phyloP scores from a whole-genome alignment of 2,888 invertebrate genomes.

The Xestia sexstrigata region DNA sequence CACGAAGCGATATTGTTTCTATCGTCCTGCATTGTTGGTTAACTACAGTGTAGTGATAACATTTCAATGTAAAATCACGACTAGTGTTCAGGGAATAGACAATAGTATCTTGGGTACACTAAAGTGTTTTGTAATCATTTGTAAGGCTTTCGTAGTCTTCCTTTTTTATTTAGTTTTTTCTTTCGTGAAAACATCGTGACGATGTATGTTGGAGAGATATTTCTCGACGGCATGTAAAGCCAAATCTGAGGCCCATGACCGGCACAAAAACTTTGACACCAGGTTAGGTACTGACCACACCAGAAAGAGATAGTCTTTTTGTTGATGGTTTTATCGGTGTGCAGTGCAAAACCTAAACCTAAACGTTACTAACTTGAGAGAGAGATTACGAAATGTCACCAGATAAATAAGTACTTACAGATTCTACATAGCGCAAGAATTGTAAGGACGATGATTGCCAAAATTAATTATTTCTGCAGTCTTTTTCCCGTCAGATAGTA shows the following conservation, averaged over 20 bases:
- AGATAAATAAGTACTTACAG: neutral
- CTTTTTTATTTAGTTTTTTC: no score
- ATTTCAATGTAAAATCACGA: neutral
- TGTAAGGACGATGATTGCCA: neutral
- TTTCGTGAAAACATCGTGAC: no score
- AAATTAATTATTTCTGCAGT: neutral
- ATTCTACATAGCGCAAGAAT: neutral
- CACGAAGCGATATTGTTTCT: slow-evolving; percentile 19
- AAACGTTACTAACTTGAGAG: neutral
- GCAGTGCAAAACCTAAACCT: neutral
- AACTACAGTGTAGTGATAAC: slow-evolving; percentile 3
- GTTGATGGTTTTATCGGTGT: neutral
- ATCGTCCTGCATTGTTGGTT: slow-evolving; percentile 17
- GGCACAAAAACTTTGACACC: no score
- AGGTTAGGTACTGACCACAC: no score
- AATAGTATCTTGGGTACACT: neutral
- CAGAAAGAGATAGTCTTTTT: neutral
- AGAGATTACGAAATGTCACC: neutral
- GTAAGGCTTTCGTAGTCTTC: neutral
- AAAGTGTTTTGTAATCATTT: neutral
- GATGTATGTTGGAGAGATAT: no score
- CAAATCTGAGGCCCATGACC: no score
- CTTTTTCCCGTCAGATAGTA: neutral
- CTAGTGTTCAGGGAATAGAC: neutral
- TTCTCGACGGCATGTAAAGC: no score